Conservation (phyloP, 1,140 invertebrate species). For the Drosophila pseudoobscura region DNA sequence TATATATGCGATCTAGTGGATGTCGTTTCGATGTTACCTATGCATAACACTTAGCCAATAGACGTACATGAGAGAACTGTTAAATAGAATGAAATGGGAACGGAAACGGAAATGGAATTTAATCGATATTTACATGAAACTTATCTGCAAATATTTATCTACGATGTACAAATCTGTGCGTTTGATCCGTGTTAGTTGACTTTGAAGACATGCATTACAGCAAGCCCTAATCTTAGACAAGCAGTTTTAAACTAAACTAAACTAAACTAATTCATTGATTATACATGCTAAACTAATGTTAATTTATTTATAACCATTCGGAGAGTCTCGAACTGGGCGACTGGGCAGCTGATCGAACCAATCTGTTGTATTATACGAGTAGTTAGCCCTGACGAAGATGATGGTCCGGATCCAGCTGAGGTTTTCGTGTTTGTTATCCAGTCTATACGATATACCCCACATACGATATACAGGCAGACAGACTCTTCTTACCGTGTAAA, state of each 20-base stretch:
- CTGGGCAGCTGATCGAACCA: background rate
- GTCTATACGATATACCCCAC: constrained; percentile 31
- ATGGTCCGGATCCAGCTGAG: constrained; percentile 14
- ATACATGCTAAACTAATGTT: constrained; percentile 56
- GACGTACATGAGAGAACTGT: constrained; percentile 25
- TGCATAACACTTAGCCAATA: background rate
- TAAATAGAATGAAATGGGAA: constrained; percentile 50
- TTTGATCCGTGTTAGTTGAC: constrained; percentile 64
- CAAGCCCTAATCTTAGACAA: constrained; percentile 40
- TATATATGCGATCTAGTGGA: constrained; percentile 29
- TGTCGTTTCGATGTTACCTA: constrained; percentile 5
- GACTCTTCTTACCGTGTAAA: constrained; percentile 42
- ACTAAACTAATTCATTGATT: constrained; percentile 46
- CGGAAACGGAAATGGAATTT: constrained; percentile 5
- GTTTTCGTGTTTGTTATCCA: constrained; percentile 60
- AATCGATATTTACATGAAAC: constrained; percentile 35
- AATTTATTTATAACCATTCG: constrained; percentile 64
- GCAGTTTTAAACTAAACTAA: constrained; percentile 29
- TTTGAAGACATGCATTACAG: constrained; percentile 66
- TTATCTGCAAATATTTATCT: constrained; percentile 36
- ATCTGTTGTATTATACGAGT: constrained; percentile 47
- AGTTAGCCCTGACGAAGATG: constrained; percentile 19
- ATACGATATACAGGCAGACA: background rate
- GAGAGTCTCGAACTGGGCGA: constrained; percentile 33
- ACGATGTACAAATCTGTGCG: constrained; percentile 71